Evolutionary conservation across 2,113 vertebrate genomes (phyloP).

Genomic region (Aldabrachelys gigantea): DNA sequence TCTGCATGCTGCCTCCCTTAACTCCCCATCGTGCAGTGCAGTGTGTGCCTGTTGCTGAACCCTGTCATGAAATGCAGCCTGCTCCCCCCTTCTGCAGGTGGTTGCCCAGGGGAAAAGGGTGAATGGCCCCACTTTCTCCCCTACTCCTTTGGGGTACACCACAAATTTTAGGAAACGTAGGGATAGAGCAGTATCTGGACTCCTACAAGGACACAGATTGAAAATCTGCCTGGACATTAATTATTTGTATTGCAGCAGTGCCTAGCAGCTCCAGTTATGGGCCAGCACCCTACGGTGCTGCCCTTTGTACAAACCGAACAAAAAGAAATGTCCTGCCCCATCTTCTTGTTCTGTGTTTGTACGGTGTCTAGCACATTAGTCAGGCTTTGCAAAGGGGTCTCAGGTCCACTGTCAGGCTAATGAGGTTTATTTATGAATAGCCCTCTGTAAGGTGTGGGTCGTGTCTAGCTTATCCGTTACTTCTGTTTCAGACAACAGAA

Average conservation of each 20-base stretch:
- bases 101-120: background rate
- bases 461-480: background rate
- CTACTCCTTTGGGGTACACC: background rate
- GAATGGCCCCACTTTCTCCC: background rate
- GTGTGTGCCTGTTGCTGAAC: background rate
- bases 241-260: background rate
- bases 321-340: background rate
- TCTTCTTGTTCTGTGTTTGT: background rate
- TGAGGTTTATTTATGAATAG: background rate
- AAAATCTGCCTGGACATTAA: background rate
- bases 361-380: background rate
- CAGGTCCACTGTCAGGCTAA: background rate
- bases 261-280: background rate
- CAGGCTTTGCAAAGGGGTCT: background rate
- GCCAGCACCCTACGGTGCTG: accelerated
- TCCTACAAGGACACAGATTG: accelerated
- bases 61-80: background rate
- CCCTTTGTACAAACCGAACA: background rate
- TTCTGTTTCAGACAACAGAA: background rate
- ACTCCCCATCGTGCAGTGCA: background rate
- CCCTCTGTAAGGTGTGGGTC: background rate
- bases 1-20: background rate
- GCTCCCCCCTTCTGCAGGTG: background rate
- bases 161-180: too few relatives aligned
- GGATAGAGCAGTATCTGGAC: background rate